Conservation (phyloP, 2,888 invertebrate genomes). For the Orthosia gracilis region DNA sequence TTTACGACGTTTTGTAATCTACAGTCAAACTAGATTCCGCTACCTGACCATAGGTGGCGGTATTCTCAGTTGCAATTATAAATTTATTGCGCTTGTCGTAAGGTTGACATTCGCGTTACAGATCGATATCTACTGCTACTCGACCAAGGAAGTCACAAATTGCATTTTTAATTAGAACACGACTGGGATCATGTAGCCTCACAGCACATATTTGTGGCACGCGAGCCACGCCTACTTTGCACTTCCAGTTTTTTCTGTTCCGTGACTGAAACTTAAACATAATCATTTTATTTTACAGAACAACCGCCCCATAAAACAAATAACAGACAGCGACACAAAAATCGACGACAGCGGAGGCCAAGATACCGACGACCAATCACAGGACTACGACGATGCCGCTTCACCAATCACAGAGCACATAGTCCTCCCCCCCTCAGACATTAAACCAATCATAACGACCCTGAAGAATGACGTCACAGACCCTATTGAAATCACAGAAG, state of each 20-base stretch:
- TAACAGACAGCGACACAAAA: constrained; percentile 44
- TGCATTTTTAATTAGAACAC: no score
- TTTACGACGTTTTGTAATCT: no score
- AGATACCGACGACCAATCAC: constrained; percentile 42
- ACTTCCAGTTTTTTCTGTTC: background rate
- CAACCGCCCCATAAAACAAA: constrained; percentile 9
- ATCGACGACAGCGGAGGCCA: constrained; percentile 52
- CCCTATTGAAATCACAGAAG: constrained; percentile 55
- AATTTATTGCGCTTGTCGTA: no score
- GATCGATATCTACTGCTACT: no score
- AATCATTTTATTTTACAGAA: constrained; percentile 43
- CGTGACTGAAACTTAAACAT: background rate
- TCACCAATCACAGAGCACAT: constrained; percentile 53
- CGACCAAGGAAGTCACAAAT: no score
- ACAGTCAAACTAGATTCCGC: no score
- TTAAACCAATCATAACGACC: constrained; percentile 50
- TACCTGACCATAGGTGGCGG: no score
- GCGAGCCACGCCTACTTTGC: background rate
- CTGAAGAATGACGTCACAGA: constrained; percentile 39
- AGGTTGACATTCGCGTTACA: no score
- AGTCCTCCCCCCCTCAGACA: constrained; percentile 41
- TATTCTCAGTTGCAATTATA: no score
- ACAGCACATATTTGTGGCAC: no score
- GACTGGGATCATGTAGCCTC: no score
- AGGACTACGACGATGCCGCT: constrained; percentile 30